Evolutionary conservation across 1,140 invertebrate genomes (phyloP), one percentile per base, ranked within the genome.

Genomic region (Trachymyrmex cornetzi): DNA sequence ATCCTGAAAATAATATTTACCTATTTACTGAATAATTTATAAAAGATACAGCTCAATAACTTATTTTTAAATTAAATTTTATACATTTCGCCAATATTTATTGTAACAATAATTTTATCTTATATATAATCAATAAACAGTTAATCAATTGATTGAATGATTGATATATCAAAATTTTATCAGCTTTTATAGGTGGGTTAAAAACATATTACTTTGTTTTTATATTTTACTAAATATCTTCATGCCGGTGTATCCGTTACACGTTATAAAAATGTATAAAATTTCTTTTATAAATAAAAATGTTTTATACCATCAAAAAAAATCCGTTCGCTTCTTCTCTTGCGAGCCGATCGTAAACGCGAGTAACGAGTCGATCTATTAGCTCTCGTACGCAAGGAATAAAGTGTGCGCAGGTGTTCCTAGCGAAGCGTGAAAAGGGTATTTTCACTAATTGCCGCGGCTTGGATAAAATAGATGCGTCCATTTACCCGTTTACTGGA

Each of bases 321-420:
- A 61, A 82, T 61, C 38, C 14, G 14, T 61, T 30, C n/a, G 38
- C 9, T 66, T 71, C 63, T 77, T 64, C 38, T 14, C 50, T 44
- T 24, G 27, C 34, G 14, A 53, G 27, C 66, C 34, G 19, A 81
- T 55, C n/a, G 79, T 57, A 24, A 80, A 55, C 64, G 48, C 63
- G 79, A 72, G 53, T 72, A 81, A 72, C 66, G 66, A 84, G 55
- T 75, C 67, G 38, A 75, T 84, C 80, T 84, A 84, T 44, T 74
- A 84, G 55, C 71, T 84, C n/a, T 48, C 27, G 27, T 69, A 57
- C 24, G 69, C 38, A 44, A 71, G 53, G 44, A 59, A 82, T 59
- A 82, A 74, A 82, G 67, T 22, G 34, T 24, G 30, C 66, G 61
- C 80, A 84, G 80, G 80, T 84, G 80, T 84, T 84, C 11, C 55